Conservation (phyloP, 2,888 invertebrate species). For the Eulithis testata region DNA sequence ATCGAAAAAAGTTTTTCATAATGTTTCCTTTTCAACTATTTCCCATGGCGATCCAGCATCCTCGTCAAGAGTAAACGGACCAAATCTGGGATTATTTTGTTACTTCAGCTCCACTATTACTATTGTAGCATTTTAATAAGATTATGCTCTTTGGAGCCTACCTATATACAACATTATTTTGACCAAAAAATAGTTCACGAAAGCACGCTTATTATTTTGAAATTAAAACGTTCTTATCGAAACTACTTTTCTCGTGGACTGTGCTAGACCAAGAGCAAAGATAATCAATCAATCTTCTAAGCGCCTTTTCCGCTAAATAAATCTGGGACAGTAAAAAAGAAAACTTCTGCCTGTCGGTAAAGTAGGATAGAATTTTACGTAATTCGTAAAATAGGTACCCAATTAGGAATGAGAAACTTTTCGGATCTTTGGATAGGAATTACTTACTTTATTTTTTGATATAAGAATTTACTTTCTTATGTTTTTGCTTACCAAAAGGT, state of each 20-base stretch:
- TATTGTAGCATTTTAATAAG: too few relatives aligned
- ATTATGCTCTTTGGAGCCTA: too few relatives aligned
- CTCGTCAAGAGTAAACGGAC: neutral
- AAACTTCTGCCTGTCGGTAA: slow-evolving; percentile 14
- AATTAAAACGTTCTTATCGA: too few relatives aligned
- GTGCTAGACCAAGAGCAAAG: slow-evolving; percentile 12
- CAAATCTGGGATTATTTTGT: neutral
- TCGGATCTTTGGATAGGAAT: neutral
- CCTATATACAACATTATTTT: too few relatives aligned
- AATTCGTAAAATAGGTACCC: slow-evolving; percentile 4
- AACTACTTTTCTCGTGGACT: slow-evolving; percentile 3
- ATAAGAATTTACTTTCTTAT: too few relatives aligned
- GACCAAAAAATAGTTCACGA: too few relatives aligned
- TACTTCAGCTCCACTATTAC: neutral
- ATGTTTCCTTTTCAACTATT: neutral
- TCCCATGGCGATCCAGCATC: neutral
- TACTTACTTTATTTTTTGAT: too few relatives aligned
- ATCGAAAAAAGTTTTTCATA: too few relatives aligned
- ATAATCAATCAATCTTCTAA: slow-evolving; percentile 26
- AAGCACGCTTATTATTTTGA: too few relatives aligned
- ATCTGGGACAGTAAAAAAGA: slow-evolving; percentile 18
- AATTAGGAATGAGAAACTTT: slow-evolving; percentile 6
- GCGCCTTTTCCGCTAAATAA: slow-evolving; percentile 9
- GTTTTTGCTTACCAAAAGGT: neutral
- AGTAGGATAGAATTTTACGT: slow-evolving; percentile 18